A percentile compares a stretch with the other conserved stretches of the same genome.
Conservation (phyloP, 2,797 vertebrate species). For the Bovichtus variegatus region DNA sequence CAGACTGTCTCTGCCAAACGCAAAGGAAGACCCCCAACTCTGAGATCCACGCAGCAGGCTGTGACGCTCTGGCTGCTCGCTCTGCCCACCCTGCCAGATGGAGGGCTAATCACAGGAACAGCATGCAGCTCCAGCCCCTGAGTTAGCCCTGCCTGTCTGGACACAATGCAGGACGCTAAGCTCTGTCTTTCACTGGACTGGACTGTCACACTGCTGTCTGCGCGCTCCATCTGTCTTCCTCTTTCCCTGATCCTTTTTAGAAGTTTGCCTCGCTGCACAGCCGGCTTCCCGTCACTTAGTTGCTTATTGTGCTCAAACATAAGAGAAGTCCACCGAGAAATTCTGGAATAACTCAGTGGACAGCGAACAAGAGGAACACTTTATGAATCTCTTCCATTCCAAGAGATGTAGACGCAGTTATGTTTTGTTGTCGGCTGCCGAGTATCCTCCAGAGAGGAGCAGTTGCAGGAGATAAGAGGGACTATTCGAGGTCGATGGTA, state of each 20-base stretch:
- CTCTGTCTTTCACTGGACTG: conserved; percentile 55
- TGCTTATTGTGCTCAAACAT: conserved; percentile 37
- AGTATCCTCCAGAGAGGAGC: conserved; percentile 38
- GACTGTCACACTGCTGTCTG: conserved; percentile 62
- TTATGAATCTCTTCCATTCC: conserved; percentile 34
- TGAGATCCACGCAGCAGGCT: conserved; percentile 72
- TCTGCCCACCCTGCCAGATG: conserved; percentile 82
- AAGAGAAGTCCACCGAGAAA: conserved; percentile 19
- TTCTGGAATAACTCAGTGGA: conserved; percentile 16
- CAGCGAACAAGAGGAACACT: conserved; percentile 21
- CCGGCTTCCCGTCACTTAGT: conserved; percentile 38
- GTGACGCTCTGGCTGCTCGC: conserved; percentile 67
- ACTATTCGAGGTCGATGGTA: conserved; percentile 63
- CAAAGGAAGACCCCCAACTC: conserved; percentile 63
- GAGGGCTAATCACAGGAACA: conserved; percentile 85
- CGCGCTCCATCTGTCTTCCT: conserved; percentile 64
- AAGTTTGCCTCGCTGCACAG: conserved; percentile 46
- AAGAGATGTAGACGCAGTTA: conserved; percentile 21
- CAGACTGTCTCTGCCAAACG: conserved; percentile 61
- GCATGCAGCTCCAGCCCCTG: conserved; percentile 72
- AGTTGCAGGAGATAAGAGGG: conserved; percentile 63
- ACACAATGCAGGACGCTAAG: conserved; percentile 71
- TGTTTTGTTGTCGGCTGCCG: conserved; percentile 39
- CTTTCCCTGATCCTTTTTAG: conserved; percentile 43
- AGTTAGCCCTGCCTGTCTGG: conserved; percentile 73